Evolutionary conservation across 1,140 invertebrate genomes (phyloP).

Genomic region (Drosophila santomea): DNA sequence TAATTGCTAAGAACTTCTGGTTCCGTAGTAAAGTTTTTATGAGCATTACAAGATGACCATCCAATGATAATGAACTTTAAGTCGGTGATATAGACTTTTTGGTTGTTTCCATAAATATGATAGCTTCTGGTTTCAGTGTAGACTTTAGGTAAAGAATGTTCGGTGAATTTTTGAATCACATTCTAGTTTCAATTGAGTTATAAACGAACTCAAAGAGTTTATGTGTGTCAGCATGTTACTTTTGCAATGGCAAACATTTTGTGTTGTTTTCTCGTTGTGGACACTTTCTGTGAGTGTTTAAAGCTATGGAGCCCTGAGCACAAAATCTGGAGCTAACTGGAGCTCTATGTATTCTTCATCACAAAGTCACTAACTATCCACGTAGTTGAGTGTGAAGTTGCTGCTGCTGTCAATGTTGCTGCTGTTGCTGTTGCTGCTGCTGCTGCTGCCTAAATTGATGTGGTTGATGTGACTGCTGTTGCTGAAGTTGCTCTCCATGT

Average conservation of each 20-base stretch:
- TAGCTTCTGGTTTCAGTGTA: neutral
- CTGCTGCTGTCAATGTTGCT: constrained; percentile 14
- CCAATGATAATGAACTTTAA: neutral
- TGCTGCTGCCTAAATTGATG: constrained; percentile 1
- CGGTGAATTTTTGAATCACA: neutral
- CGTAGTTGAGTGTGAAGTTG: constrained; percentile 13
- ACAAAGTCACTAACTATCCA: constrained; percentile 18
- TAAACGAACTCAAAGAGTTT: neutral
- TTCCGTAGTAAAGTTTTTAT: neutral
- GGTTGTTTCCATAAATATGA: neutral
- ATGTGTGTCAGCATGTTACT: constrained; percentile 8
- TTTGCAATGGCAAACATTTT: constrained; percentile 65
- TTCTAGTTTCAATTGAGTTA: constrained; percentile 2
- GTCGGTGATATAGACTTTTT: neutral
- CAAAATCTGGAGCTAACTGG: constrained; percentile 30
- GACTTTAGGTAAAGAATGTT: too few species aligned
- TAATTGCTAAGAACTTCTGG: neutral
- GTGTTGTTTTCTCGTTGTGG: constrained; percentile 5
- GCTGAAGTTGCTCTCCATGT: constrained; percentile 8
- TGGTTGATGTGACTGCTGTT: neutral
- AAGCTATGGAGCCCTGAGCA: constrained; percentile 55
- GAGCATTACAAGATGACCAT: neutral
- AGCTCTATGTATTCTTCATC: neutral
- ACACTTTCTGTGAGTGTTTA: constrained; percentile 24
- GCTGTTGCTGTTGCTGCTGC: neutral